These are phyloP conservation scores for Ormyrus rosae DNA, from an alignment of 2,888 invertebrate species.

Conservation along the genomic window DNA sequence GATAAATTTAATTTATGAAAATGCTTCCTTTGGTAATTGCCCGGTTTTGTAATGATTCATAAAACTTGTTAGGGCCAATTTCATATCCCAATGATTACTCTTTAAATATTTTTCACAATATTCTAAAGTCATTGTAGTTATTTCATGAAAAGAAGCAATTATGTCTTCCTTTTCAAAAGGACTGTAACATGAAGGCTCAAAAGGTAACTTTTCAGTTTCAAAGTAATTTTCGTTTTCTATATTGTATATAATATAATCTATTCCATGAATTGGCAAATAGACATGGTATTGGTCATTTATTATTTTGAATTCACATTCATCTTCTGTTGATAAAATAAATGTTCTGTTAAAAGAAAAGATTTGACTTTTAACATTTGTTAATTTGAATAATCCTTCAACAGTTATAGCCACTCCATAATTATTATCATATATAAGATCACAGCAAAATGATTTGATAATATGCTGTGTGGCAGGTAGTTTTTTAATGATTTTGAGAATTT, in stretches of 20 bases:
- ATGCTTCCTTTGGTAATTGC: slow-evolving; percentile 41
- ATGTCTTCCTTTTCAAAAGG: slow-evolving; percentile 61
- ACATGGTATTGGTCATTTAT: slow-evolving; percentile 83
- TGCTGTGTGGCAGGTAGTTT: slow-evolving; percentile 78
- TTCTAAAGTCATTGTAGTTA: slow-evolving; percentile 63
- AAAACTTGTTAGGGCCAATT: slow-evolving; percentile 63
- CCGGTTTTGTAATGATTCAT: slow-evolving; percentile 60
- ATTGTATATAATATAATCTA: slow-evolving; percentile 57
- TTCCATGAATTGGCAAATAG: slow-evolving; percentile 57
- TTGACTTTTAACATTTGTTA: slow-evolving; percentile 65
- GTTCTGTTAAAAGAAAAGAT: slow-evolving; percentile 79
- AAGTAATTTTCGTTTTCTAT: slow-evolving; percentile 37
- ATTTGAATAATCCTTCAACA: slow-evolving; percentile 79
- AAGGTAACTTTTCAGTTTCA: slow-evolving; percentile 28
- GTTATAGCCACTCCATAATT: slow-evolving; percentile 71
- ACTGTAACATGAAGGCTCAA: slow-evolving; percentile 59
- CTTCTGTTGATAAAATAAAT: slow-evolving; percentile 77
- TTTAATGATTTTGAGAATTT: slow-evolving; percentile 66
- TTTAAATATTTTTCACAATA: slow-evolving; percentile 63
- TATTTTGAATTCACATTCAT: slow-evolving; percentile 80
- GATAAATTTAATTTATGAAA: neutral
- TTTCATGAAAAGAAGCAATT: slow-evolving; percentile 59
- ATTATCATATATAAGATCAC: slow-evolving; percentile 65
- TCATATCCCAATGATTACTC: slow-evolving; percentile 63
- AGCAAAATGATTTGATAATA: slow-evolving; percentile 76